Conservation (phyloP, 2,797 vertebrate genomes). For the Selene dorsalis region DNA sequence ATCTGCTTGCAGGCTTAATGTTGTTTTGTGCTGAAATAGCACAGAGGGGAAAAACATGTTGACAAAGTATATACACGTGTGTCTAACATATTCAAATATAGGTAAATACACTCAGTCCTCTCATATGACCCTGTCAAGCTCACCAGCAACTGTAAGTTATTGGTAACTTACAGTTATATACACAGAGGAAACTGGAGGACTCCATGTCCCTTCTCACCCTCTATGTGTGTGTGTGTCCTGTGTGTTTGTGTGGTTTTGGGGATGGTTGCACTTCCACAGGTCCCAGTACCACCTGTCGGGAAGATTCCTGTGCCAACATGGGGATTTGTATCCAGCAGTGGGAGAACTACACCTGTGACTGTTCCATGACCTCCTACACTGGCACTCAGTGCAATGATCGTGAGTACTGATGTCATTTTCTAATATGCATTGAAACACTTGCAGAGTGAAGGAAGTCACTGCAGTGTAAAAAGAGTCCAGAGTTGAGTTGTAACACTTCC, state of each 20-base stretch:
- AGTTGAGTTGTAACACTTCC: neutral
- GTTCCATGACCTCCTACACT: constrained; percentile 97
- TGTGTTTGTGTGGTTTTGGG: constrained; percentile 25
- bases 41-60: neutral
- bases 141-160: too few relatives aligned
- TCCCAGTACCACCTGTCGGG: constrained; percentile 97
- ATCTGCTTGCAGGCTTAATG: neutral
- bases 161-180: too few relatives aligned
- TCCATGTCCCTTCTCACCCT: constrained; percentile 5
- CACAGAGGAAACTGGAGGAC: too few relatives aligned
- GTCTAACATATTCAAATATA: too few relatives aligned
- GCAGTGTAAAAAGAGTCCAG: neutral
- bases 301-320: constrained; percentile 97
- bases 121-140: too few relatives aligned
- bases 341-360: constrained; percentile 98
- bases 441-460: neutral
- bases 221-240: constrained; percentile 37
- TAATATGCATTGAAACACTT: neutral
- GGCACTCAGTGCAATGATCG: constrained; percentile 97
- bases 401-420: constrained; percentile 83
- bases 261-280: constrained; percentile 77
- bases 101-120: neutral
- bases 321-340: constrained; percentile 98
- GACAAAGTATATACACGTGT: too few relatives aligned
- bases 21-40: neutral